Evolutionary conservation across 2,888 invertebrate genomes (phyloP).

Genomic region (Limnephilus auricula): DNA sequence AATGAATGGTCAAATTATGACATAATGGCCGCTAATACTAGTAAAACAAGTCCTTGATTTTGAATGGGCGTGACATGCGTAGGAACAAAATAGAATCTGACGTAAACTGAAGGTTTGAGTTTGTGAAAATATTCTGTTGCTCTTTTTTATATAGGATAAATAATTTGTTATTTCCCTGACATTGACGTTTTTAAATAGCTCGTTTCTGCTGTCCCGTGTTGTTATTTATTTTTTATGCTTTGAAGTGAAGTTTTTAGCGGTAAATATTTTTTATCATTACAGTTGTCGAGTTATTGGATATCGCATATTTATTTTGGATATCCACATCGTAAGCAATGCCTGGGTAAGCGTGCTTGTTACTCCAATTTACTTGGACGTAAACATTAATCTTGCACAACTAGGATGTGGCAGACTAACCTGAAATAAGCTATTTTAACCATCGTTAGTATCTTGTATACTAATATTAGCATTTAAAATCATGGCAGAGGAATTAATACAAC

Average conservation of each 20-base stretch:
- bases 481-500: neutral
- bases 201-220: conserved; percentile 6
- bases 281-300: conserved; percentile 50
- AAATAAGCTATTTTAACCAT: conserved; percentile 9
- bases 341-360: conserved; percentile 59
- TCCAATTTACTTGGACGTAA: conserved; percentile 21
- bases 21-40: conserved; percentile 47
- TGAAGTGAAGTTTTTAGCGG: conserved; percentile 37
- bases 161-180: conserved; percentile 34
- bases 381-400: conserved; percentile 9
- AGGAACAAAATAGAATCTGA: conserved; percentile 55
- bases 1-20: conserved; percentile 19
- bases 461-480: neutral
- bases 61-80: conserved; percentile 56
- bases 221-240: conserved; percentile 10
- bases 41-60: conserved; percentile 44
- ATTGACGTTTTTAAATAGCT: conserved; percentile 1
- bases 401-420: neutral
- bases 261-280: conserved; percentile 53
- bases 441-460: neutral
- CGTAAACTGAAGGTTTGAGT: conserved; percentile 48
- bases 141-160: conserved; percentile 22
- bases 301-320: conserved; percentile 48
- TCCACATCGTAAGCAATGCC: conserved; percentile 55
- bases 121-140: conserved; percentile 22